These are phyloP conservation scores for Axea sp. DNA, from an alignment of 2,888 invertebrate genomes.

Conservation along the genomic window DNA sequence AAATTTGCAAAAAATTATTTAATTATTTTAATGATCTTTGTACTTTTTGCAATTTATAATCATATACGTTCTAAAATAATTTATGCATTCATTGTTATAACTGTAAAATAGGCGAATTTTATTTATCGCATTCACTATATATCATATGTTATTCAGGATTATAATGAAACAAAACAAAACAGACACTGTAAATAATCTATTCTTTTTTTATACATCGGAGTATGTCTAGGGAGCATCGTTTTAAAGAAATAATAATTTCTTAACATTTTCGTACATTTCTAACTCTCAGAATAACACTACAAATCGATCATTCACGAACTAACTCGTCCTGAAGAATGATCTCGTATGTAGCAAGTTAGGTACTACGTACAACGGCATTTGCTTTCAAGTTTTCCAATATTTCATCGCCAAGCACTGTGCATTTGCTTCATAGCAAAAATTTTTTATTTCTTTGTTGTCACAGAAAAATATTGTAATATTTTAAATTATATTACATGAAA, in stretches of 20 bases:
- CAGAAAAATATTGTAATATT: too few relatives aligned
- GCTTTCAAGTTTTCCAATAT: conserved; percentile 8
- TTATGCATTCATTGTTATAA: too few relatives aligned
- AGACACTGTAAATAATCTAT: conserved; percentile 47
- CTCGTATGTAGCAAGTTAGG: conserved; percentile 35
- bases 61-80: too few relatives aligned
- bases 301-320: conserved; percentile 30
- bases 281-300: conserved; percentile 41
- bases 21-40: too few relatives aligned
- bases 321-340: conserved; percentile 19
- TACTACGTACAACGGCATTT: conserved; percentile 32
- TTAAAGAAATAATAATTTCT: conserved; percentile 42
- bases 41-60: too few relatives aligned
- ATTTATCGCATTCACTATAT: conserved; percentile 20
- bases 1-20: too few relatives aligned
- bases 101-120: too few relatives aligned
- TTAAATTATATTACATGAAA: too few relatives aligned
- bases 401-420: conserved; percentile 42
- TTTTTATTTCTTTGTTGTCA: too few relatives aligned
- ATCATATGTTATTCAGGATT: conserved; percentile 28
- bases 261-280: conserved; percentile 34
- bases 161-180: conserved; percentile 39
- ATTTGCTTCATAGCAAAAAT: too few relatives aligned
- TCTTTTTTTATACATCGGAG: conserved; percentile 45
- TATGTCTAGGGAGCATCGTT: conserved; percentile 39